phyloP scores from a whole-genome alignment of 2,797 vertebrate species.

The Erethizon dorsatum region DNA sequence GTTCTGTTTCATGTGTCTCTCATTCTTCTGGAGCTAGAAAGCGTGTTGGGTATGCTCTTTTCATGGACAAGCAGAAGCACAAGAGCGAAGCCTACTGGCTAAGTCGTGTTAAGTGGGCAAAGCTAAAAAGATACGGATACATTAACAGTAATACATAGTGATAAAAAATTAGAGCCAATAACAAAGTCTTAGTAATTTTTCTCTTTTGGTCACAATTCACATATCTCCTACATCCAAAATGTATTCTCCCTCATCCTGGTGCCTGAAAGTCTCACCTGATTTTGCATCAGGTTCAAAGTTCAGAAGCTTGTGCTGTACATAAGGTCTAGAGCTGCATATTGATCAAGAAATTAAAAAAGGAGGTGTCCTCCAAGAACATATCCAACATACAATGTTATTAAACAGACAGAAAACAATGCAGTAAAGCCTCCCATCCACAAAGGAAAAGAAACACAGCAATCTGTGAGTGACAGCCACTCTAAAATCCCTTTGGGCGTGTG shows the following conservation, averaged over 20 bases:
- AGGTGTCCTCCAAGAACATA: background rate
- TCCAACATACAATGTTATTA: background rate
- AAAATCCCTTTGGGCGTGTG: background rate
- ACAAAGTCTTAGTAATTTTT: background rate
- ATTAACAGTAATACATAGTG: background rate
- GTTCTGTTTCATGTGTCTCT: background rate
- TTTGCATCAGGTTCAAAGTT: background rate
- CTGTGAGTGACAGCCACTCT: background rate
- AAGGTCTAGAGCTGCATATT: background rate
- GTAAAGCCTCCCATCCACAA: background rate
- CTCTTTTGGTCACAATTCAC: background rate
- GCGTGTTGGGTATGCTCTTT: background rate
- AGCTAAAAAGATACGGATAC: background rate
- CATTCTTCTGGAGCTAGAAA: background rate
- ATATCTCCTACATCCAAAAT: background rate
- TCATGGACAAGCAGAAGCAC: background rate
- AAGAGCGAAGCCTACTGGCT: background rate
- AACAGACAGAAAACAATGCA: background rate
- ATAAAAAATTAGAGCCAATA: background rate
- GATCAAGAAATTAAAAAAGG: background rate
- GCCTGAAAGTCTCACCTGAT: background rate
- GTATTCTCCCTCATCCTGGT: background rate
- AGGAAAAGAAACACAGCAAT: background rate
- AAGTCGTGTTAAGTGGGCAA: background rate
- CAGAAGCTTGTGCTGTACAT: background rate